Evolutionary conservation across 1,140 invertebrate genomes (phyloP), one percentile per base, ranked within the genome.

Genomic region (Pomacea maculata): DNA sequence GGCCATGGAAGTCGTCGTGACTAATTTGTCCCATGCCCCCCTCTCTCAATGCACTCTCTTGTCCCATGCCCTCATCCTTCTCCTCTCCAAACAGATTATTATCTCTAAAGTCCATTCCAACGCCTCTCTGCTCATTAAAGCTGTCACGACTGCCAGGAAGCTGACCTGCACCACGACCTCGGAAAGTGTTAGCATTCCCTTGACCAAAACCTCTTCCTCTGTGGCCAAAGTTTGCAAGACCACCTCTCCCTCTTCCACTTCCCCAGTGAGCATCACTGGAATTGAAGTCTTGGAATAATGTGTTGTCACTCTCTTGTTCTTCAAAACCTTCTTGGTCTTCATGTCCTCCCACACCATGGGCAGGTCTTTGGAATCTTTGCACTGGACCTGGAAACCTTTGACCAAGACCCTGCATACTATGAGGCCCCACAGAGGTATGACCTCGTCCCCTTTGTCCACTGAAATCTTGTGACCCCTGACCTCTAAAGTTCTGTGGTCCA

Each of bases 41-140:
- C 10, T 61, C 70, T 25, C 64, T 76, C 10, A 15, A 54, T 25
- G 70, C 80, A 75, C 79, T 71, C 34, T 77, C 79, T 79, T 25
- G 72, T 52, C 11, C 73, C 57, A 5, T 19, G 55, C 21, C 55
- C 71, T 57, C 52, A 61, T 61, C 54, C 57, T 55, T 25, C 70
- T 54, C 15, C 76, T 25, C 64, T 52, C 76, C 52, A 54, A 54
- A 75, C 52, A 55, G 73, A 15, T 29, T 52, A 52, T 55, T 70
- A 21, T 29, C 25, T 10, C 63, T 64, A 29, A 55, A 67, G 29
- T 75, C 78, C 63, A 29, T n/a, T 55, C 76, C 75, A 34, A 75
- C 55, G 10, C 54, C 54, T 61, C 74, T 63, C 64, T 55, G 45
- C 29, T 70, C 80, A 63, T 67, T 71, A 73, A 63, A 81, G 55